Conservation (phyloP, 2,888 invertebrate genomes). For the Pachymerium ferrugineum region DNA sequence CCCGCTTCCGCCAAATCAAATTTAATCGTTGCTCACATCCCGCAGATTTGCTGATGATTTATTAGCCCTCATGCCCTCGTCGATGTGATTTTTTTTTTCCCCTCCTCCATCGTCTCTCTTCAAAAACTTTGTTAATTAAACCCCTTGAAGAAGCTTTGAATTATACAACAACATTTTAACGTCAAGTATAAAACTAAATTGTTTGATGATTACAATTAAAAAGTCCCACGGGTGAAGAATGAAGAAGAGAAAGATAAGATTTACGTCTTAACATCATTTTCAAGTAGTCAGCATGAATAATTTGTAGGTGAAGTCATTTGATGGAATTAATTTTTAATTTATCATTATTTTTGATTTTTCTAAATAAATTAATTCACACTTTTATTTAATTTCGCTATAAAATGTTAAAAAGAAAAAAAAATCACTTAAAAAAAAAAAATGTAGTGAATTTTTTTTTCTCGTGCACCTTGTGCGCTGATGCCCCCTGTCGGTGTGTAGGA, state of each 20-base stretch:
- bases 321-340: slow-evolving; percentile 2
- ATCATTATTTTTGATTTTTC: not conserved
- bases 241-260: slow-evolving; percentile 12
- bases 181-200: slow-evolving; percentile 12
- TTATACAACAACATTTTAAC: slow-evolving; percentile 16
- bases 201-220: slow-evolving; percentile 16
- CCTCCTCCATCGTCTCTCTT: too few relatives aligned
- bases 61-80: not conserved
- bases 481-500: not conserved
- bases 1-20: too few relatives aligned
- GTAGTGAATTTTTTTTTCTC: not conserved
- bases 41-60: not conserved
- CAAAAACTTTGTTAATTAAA: slow-evolving; percentile 6
- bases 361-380: not conserved
- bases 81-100: not conserved
- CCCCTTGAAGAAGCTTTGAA: slow-evolving; percentile 12
- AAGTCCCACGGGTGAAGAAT: not conserved
- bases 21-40: too few relatives aligned
- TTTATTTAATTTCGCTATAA: not conserved
- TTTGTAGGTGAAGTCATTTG: not conserved
- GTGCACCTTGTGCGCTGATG: not conserved
- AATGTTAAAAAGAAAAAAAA: not conserved
- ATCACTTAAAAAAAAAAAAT: not conserved
- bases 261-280: not conserved
- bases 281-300: not conserved